Evolutionary conservation across 2,888 invertebrate species (phyloP), one percentile per base, ranked within the genome.

Genomic region (Chymomyza procnemis): DNA sequence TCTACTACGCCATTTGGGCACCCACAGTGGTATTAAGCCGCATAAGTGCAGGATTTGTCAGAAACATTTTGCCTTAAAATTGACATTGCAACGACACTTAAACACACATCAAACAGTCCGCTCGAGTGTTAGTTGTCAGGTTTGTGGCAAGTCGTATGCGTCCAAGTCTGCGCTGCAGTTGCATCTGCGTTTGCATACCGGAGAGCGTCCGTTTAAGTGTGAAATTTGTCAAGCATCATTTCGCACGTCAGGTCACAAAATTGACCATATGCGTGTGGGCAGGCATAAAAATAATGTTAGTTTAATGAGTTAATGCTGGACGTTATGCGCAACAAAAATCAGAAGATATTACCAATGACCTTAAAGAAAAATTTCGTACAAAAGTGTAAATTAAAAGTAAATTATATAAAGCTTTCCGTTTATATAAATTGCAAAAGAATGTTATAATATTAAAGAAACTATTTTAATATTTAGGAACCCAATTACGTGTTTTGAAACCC

Each of bases 111-210:
- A 61, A 58, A 3, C 48, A 6, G 58, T 64, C 2, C 67, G 71
- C 0, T 21, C 12, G 5, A 14, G n/a, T 3, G n/a, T 74, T 6
- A 64, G 64, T 30, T 75, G 78, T 16, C 75, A 75, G 46, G 78
- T 75, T 6, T 75, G 75, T 67, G 87, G 82, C 2, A 89, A 82
- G 65, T 63, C 69, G 14, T 90, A 85, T 71, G 64, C 81, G 0
- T 78, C 85, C 0, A 76, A 71, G 19, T 79, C 87, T n/a, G 83
- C 85, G 1, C 69, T 90, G 2, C 76, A 75, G 14, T 50, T 88
- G 6, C 89, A 89, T 62, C 56, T 89, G 34, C 78, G 90, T 4
- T 66, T 90, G 48, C 90, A 90, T 61, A 89, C 89, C 0, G 87
- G 88, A 0, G 85, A 83, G 12, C 80, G 77, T 3, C 89, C 89